A percentile compares a stretch with the other conserved stretches of the same genome.
These are phyloP conservation scores for Apostichopus japonicus DNA, from an alignment of 35 echinoderm and acorn worm genomes.

Conservation along the genomic window DNA sequence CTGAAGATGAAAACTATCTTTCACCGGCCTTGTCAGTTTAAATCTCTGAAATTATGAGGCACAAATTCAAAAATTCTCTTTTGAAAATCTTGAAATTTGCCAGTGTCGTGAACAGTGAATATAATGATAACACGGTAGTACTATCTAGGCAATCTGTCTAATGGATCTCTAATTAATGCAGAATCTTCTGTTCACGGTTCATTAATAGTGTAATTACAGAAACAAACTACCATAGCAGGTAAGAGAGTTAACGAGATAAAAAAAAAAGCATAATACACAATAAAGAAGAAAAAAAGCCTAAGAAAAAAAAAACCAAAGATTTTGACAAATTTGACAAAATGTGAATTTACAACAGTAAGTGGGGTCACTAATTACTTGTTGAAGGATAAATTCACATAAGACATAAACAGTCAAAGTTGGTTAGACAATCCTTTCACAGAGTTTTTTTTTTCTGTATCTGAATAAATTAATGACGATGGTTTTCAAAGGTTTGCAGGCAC, in stretches of 20 bases:
- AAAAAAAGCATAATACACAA: not conserved
- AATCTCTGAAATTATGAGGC: not conserved
- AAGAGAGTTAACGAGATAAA: not conserved
- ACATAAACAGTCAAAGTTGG: no score
- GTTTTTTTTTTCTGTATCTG: no score
- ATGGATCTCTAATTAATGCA: constrained; percentile 4
- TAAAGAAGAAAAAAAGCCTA: not conserved
- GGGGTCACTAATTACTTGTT: not conserved
- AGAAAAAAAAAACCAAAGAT: not conserved
- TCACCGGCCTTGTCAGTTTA: no score
- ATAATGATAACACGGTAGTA: no score
- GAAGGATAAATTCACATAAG: no score
- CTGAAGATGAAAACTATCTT: no score
- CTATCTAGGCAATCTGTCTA: not conserved
- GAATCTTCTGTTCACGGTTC: not conserved
- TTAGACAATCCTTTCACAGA: no score
- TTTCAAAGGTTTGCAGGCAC: no score
- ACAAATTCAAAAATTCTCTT: not conserved
- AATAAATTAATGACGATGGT: no score
- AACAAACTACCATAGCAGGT: not conserved
- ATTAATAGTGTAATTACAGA: not conserved
- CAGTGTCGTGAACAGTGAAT: no score
- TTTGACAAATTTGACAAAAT: not conserved
- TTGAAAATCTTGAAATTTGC: not conserved
- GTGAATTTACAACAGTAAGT: not conserved